Percentiles rank a stretch among this genome's conserved stretches.
Evolutionary conservation across 2,888 invertebrate species (phyloP).

Genomic region (Actias luna): DNA sequence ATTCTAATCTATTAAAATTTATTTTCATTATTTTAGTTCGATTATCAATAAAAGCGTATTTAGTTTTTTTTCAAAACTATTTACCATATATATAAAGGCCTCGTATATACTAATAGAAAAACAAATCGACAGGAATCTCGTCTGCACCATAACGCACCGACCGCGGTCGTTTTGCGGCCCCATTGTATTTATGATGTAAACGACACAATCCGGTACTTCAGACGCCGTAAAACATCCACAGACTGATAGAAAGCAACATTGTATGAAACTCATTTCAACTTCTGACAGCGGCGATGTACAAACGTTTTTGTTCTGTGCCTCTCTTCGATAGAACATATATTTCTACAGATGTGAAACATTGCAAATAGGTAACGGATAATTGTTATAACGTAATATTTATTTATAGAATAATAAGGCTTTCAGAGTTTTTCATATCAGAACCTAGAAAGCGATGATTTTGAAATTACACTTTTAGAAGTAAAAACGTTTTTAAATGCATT

Average conservation of each 20-base stretch:
- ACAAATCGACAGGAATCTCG: neutral
- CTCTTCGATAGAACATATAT: neutral
- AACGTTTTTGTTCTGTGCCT: constrained; percentile 14
- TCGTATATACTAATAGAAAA: neutral
- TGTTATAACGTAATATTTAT: no score
- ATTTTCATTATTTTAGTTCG: no score
- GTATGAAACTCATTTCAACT: constrained; percentile 31
- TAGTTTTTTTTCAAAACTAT: no score
- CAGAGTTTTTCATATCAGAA: no score
- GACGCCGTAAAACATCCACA: constrained; percentile 13
- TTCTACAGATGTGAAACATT: constrained; percentile 6
- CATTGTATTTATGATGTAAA: neutral
- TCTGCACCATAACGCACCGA: no score
- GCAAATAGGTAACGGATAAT: neutral
- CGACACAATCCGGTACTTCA: constrained; percentile 13
- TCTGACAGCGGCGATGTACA: constrained; percentile 18
- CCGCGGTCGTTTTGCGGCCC: neutral
- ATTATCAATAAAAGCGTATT: no score
- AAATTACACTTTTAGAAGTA: no score
- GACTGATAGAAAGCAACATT: constrained; percentile 27
- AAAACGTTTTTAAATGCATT: no score
- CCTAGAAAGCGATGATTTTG: no score
- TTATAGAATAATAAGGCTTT: no score
- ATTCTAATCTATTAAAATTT: no score
- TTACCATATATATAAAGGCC: neutral